Evolutionary conservation across 2,797 vertebrate species (phyloP).

Genomic region (Tapera naevia): DNA sequence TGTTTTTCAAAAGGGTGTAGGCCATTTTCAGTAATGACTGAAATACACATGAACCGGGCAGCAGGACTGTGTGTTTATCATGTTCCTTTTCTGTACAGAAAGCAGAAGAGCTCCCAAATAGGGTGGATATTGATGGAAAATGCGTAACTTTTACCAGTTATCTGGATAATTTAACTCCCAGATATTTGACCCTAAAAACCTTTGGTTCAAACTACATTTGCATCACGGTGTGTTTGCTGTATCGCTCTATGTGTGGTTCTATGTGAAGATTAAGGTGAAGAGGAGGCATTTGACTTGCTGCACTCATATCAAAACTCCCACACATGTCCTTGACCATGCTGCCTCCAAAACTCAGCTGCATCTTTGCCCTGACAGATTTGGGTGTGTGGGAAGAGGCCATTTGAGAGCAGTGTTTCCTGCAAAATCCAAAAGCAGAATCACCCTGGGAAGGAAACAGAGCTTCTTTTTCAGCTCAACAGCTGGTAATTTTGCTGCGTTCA

Average conservation of each 20-base stretch:
- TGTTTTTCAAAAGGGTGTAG: not conserved
- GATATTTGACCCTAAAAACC: not conserved
- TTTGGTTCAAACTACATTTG: not conserved
- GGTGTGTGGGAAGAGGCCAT: not conserved
- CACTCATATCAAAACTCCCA: not conserved
- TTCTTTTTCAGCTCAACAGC: not conserved
- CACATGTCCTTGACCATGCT: rapidly evolving
- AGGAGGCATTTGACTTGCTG: not conserved
- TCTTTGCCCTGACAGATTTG: not conserved
- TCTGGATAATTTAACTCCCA: rapidly evolving
- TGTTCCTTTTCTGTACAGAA: not conserved
- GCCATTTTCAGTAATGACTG: not conserved
- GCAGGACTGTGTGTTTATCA: not conserved
- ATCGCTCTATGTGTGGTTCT: not conserved
- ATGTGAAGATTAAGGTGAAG: not conserved
- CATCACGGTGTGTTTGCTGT: not conserved
- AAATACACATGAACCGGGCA: not conserved
- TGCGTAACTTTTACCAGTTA: rapidly evolving
- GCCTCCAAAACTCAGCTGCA: not conserved
- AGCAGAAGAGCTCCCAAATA: not conserved
- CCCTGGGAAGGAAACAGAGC: constrained; percentile 8
- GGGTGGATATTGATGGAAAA: rapidly evolving
- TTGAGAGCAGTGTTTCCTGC: not conserved
- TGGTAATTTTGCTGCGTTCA: constrained; percentile 31
- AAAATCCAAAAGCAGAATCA: not conserved